Evolutionary conservation across 2,113 vertebrate genomes (phyloP).

Genomic region (Apaloderma vittatum): DNA sequence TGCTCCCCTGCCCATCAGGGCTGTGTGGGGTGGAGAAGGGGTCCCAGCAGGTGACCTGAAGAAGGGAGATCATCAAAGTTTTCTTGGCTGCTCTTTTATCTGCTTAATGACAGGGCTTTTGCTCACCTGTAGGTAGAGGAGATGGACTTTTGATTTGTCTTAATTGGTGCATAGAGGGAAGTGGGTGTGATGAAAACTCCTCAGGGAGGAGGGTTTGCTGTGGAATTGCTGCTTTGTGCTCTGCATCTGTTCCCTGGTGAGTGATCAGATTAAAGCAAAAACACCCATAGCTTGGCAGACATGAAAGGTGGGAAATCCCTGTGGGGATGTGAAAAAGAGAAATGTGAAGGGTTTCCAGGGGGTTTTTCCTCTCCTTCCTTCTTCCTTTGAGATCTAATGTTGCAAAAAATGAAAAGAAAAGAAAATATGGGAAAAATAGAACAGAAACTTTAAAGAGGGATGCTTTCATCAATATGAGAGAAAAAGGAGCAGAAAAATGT

Average conservation of each 20-base stretch:
- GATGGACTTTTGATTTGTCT: background rate
- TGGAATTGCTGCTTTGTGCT: background rate
- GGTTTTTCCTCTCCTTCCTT: background rate
- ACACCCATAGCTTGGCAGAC: background rate
- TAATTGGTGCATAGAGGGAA: background rate
- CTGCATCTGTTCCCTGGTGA: background rate
- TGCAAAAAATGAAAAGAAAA: background rate
- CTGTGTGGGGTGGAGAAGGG: accelerated
- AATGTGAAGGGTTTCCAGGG: background rate
- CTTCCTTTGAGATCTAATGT: background rate
- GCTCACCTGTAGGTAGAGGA: background rate
- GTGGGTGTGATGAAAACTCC: background rate
- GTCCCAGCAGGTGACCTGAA: background rate
- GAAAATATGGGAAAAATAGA: accelerated
- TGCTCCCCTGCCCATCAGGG: background rate
- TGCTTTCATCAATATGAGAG: background rate
- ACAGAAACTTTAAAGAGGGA: background rate
- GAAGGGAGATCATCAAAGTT: background rate
- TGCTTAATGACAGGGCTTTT: background rate
- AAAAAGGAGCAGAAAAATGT: background rate
- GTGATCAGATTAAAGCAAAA: background rate
- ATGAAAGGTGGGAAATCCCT: background rate
- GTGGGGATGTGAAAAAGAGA: background rate
- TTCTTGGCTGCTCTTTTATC: background rate
- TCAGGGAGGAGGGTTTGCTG: background rate